Conservation (phyloP, 2,888 invertebrate species). For the Biston betularia region DNA sequence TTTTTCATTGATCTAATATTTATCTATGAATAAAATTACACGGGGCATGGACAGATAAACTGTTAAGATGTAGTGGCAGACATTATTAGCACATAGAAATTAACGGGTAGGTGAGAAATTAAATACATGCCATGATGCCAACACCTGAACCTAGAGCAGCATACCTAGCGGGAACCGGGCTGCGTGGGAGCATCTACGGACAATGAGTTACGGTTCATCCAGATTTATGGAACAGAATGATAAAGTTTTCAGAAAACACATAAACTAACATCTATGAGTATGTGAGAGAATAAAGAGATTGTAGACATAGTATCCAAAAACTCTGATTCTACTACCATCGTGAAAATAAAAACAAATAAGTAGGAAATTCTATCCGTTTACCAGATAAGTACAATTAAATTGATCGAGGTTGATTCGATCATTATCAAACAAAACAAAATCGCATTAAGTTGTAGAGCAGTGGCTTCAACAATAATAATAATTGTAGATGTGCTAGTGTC, state of each 20-base stretch:
- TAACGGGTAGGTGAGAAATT: slow-evolving; percentile 53
- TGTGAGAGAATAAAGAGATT: background rate
- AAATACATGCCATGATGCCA: slow-evolving; percentile 32
- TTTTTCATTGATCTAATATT: slow-evolving; percentile 2
- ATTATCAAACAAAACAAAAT: no score
- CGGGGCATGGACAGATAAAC: background rate
- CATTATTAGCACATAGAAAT: slow-evolving; percentile 37
- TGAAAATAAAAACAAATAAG: background rate
- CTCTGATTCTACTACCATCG: background rate
- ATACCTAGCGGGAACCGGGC: slow-evolving; percentile 40
- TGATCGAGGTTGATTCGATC: no score
- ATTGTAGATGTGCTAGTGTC: no score
- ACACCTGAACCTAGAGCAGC: slow-evolving; percentile 42
- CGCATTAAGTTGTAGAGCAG: no score
- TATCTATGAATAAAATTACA: background rate
- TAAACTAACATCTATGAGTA: background rate
- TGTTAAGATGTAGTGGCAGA: slow-evolving; percentile 14
- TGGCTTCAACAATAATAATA: no score
- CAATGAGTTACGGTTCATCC: slow-evolving; percentile 43
- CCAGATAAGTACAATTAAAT: background rate
- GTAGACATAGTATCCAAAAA: no score
- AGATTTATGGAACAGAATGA: slow-evolving; percentile 35
- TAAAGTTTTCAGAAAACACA: slow-evolving; percentile 9
- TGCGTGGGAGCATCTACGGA: slow-evolving; percentile 43
- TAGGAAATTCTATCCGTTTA: background rate